These are phyloP conservation scores for Lepidocolaptes lacrymiger DNA, from an alignment of 2,797 vertebrate genomes.

Conservation along the genomic window DNA sequence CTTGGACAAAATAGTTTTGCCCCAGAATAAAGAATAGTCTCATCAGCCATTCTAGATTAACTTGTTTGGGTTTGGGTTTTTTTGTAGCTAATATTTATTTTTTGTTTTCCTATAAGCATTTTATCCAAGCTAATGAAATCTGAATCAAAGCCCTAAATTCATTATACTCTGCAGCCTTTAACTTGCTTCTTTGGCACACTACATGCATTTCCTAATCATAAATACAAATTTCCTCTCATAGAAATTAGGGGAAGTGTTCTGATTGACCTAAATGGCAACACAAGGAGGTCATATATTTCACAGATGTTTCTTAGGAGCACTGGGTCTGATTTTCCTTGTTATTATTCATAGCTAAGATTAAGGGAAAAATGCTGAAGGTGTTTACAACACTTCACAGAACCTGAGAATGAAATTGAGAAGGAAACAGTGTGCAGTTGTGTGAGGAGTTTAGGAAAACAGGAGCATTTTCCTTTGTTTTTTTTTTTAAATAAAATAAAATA, in stretches of 20 bases:
- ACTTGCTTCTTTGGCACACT: background rate
- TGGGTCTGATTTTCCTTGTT: background rate
- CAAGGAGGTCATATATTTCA: background rate
- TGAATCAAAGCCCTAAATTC: background rate
- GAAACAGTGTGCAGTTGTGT: background rate
- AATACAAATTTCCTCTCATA: background rate
- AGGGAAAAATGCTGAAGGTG: background rate
- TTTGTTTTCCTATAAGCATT: background rate
- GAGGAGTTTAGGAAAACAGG: background rate
- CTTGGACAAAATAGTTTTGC: background rate
- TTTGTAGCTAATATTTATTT: background rate
- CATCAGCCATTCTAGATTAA: accelerated
- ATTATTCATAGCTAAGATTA: background rate
- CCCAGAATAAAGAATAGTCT: background rate
- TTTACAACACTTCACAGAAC: background rate
- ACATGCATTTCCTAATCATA: background rate
- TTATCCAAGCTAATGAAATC: background rate
- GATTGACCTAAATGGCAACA: background rate
- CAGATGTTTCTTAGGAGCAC: background rate
- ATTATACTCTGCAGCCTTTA: background rate
- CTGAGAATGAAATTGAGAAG: background rate
- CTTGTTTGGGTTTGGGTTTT: background rate
- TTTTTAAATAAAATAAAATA: background rate
- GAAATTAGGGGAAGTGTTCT: background rate
- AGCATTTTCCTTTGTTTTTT: background rate